Evolutionary conservation across 2,797 vertebrate species (phyloP), one percentile per base, ranked within the genome.

Genomic region (Amblyraja radiata): DNA sequence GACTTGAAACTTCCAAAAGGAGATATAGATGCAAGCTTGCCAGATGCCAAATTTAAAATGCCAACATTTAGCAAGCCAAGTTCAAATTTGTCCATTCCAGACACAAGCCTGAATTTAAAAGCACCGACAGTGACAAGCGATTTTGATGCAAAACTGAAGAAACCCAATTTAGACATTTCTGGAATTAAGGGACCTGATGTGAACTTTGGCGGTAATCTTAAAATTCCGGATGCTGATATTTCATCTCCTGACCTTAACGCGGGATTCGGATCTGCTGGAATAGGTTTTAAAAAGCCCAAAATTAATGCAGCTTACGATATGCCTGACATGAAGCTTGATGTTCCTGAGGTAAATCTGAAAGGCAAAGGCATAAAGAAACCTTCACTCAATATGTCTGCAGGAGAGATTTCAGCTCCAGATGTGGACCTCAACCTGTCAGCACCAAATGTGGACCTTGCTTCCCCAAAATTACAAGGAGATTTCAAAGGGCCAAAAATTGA

Each of bases 201-300:
- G n/a, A 94, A 96, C 23, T 61, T 96, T 2, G 93, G 1, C 8
- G 39, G 95, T 0, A 95, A 95, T 36, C 0, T 96, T 28, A 93
- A 93, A 91, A 46, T 93, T 32, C 95, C 95, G 14, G 88, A 95
- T 92, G 88, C 95, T 9, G 95, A 90, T 32, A 71, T 95, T 73
- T 95, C 94, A 94, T 93, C 54, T 58, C 94, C 78, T 25, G 61
- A 88, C 16, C 32, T 88, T 88, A 86, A 93, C 39, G 18, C 23
- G 23, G 36, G 36, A 11, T 14, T 71, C 1, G 8, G 36, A 92
- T 6, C 46, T 92, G 36, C 61, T 32, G 63, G 25, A 8, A 21
- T 93, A 16, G 58, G 63, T 16, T n/a, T 93, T 6, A 73, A 81
- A n/a, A 63, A 39, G 6, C 93, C 93, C 0, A 16, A 8, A 14